Conservation (phyloP, 2,888 invertebrate species). For the Aphodius granarius region DNA sequence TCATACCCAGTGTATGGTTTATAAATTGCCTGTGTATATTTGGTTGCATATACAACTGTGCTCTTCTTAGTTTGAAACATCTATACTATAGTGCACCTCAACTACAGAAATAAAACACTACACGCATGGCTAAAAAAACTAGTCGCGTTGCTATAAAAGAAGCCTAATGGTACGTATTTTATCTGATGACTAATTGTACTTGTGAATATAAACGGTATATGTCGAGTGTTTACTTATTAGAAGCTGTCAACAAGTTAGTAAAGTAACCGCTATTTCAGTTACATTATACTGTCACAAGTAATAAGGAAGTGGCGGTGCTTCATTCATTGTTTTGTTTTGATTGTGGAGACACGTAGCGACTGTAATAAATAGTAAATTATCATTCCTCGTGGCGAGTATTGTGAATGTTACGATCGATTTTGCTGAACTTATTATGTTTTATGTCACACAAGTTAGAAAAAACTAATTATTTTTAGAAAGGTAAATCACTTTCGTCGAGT, state of each 20-base stretch:
- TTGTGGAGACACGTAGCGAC: background rate
- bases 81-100: too few species aligned
- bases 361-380: too few species aligned
- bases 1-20: too few species aligned
- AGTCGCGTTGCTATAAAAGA: too few species aligned
- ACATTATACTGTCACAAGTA: background rate
- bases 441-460: background rate
- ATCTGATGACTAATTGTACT: too few species aligned
- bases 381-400: background rate
- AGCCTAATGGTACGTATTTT: too few species aligned
- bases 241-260: background rate
- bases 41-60: too few species aligned
- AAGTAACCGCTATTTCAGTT: background rate
- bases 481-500: background rate
- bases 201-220: background rate
- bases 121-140: too few species aligned
- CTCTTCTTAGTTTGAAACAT: too few species aligned
- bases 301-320: background rate
- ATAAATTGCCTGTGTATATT: too few species aligned
- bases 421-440: background rate
- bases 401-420: background rate
- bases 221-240: background rate
- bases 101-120: too few species aligned
- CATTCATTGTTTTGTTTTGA: background rate
- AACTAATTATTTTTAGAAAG: background rate